Conservation (phyloP, 2,888 invertebrate genomes). For the Pyrochroa serraticornis region DNA sequence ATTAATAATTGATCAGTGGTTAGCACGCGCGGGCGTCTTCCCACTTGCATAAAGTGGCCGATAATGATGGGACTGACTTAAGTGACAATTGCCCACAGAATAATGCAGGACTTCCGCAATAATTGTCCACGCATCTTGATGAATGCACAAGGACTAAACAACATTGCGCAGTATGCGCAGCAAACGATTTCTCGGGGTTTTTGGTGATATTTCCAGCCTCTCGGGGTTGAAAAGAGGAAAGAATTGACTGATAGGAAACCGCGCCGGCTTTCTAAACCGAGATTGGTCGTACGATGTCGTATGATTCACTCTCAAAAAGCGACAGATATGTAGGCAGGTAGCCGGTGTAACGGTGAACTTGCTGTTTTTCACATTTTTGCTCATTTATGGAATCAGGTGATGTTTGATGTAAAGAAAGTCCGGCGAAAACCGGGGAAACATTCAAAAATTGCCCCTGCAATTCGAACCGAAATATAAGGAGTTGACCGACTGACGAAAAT, state of each 20-base stretch:
- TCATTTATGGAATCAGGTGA: neutral
- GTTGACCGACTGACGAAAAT: too few species aligned
- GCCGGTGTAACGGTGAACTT: conserved; percentile 18
- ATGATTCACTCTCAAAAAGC: conserved; percentile 40
- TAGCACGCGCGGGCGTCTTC: conserved; percentile 28
- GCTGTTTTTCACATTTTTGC: conserved; percentile 22
- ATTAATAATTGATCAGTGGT: conserved; percentile 19
- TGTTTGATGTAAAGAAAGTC: too few species aligned
- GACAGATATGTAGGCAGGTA: conserved; percentile 34
- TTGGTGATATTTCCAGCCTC: too few species aligned
- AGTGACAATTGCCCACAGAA: conserved; percentile 41
- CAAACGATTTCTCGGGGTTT: neutral
- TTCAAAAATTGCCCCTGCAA: too few species aligned
- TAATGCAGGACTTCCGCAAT: conserved; percentile 51
- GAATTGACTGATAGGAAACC: conserved; percentile 9
- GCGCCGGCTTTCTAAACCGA: conserved; percentile 38
- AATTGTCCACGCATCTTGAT: conserved; percentile 39
- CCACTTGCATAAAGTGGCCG: conserved; percentile 38
- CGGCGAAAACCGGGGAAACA: too few species aligned
- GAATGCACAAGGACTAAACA: conserved; percentile 37
- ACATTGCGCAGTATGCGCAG: conserved; percentile 22
- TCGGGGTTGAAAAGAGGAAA: too few species aligned
- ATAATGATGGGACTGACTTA: conserved; percentile 38
- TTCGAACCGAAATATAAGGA: too few species aligned
- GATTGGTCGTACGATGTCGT: conserved; percentile 38